Evolutionary conservation across 1,140 invertebrate species (phyloP).

Genomic region (Melitaea cinxia): DNA sequence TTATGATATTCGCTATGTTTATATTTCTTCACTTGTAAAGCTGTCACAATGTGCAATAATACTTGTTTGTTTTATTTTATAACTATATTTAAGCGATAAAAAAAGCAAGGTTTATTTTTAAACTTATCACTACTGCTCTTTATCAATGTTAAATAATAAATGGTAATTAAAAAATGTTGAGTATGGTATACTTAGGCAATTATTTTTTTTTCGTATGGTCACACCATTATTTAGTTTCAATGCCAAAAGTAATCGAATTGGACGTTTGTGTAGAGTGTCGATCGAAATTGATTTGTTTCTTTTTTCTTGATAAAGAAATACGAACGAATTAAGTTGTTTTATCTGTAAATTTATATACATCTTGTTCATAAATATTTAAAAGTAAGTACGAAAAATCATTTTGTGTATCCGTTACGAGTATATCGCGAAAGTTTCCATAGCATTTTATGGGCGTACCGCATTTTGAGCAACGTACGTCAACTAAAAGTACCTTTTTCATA

Average conservation of each 20-base stretch:
- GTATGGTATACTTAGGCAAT: no score
- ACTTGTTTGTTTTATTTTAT: no score
- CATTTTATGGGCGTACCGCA: slow-evolving; percentile 28
- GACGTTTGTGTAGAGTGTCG: slow-evolving; percentile 13
- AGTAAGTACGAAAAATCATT: slow-evolving; percentile 1
- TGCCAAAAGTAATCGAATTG: slow-evolving; percentile 24
- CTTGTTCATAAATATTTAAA: background rate
- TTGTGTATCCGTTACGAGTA: background rate
- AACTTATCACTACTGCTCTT: no score
- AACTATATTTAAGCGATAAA: no score
- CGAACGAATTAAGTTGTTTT: background rate
- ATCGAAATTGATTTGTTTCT: slow-evolving; percentile 20
- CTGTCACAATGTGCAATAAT: no score
- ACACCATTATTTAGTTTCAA: slow-evolving; percentile 30
- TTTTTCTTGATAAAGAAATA: background rate
- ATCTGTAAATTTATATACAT: background rate
- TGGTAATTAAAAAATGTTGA: no score
- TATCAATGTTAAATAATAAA: no score
- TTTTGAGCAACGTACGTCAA: background rate
- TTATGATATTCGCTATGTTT: no score
- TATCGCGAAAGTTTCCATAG: background rate
- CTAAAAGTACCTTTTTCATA: slow-evolving; percentile 22
- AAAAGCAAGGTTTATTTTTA: background rate
- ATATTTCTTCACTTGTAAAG: no score
- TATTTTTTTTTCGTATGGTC: slow-evolving; percentile 26